Evolutionary conservation across 2,888 invertebrate genomes (phyloP).

Genomic region (Plusia festucae): DNA sequence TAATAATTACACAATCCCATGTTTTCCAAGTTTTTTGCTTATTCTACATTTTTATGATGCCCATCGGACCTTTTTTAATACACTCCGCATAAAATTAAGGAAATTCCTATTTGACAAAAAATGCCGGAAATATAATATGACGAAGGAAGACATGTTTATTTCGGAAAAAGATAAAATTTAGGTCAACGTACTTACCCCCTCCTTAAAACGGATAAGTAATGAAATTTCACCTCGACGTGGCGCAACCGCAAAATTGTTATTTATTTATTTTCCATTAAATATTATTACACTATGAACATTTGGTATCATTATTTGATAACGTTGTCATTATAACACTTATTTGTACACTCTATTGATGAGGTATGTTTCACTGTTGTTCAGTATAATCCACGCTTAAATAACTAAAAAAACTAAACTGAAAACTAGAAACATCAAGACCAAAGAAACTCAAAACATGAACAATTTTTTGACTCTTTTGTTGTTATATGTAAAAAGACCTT

Average conservation of each 20-base stretch:
- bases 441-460: no score
- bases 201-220: conserved; percentile 63
- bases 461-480: no score
- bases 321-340: background rate
- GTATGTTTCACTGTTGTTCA: no score
- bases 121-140: conserved; percentile 52
- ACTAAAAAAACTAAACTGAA: no score
- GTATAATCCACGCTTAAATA: background rate
- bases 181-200: conserved; percentile 61
- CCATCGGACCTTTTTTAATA: conserved; percentile 29
- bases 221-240: conserved; percentile 60
- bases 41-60: background rate
- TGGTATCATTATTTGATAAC: background rate
- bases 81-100: conserved; percentile 44
- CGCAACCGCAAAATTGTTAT: conserved; percentile 47
- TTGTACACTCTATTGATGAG: no score
- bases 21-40: background rate
- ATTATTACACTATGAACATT: conserved; percentile 26
- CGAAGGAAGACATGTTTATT: conserved; percentile 54
- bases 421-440: no score
- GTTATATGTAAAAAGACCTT: no score
- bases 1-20: background rate
- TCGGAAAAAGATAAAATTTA: conserved; percentile 61
- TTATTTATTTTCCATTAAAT: conserved; percentile 55
- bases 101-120: conserved; percentile 41